Base-by-base conservation (phyloP, 2,797 vertebrate species). In the Alosa sapidissima region DNA sequence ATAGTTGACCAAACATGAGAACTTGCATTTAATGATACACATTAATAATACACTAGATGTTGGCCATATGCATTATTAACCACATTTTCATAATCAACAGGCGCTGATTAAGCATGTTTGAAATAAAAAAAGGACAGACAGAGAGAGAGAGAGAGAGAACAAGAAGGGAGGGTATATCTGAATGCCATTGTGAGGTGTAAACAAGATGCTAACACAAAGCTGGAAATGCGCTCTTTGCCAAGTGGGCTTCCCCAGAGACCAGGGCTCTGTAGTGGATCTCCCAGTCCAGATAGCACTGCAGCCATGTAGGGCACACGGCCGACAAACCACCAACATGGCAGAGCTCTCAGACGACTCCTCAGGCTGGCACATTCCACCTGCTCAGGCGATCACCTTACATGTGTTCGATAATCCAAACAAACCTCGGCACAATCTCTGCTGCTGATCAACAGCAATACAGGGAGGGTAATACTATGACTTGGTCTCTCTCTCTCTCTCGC, bases 151-250 rank as follows among this genome's bases (percentile, higher is more conserved):
- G 58, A 62, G 19, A 62, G 58, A 62, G 21, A 62, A 62, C 19
- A 14, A 24, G 21, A 16, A n/a, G 19, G 19, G 21, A 7, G 19
- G 58, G 21, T 24, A n/a, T 13, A 84, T 81, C 47, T 19, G 55
- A 9, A 83, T 52, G 51, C 72, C 78, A 45, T 47, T 3, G 51
- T 81, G 85, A 72, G 41, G 84, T 62, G 45, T 21, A 36, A 82
- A 78, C 75, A 82, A 81, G 41, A 88, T 65, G 82, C 86, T 87
- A 84, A 84, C 83, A 84, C 84, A 72, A 75, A 78, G 65, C 81
- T 88, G 85, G 87, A 89, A 91, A 89, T 83, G 86, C n/a, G 5
- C 55, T 78, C 58, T 83, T 82, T 87, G 87, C 87, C 88, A 90
- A 85, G 84, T 5, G 81, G 84, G 87, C 84, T 83, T 90, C 85